A percentile compares a stretch with the other conserved stretches of the same genome.
These are phyloP conservation scores for Trichosurus vulpecula DNA, from an alignment of 2,797 vertebrate species.

Conservation along the genomic window DNA sequence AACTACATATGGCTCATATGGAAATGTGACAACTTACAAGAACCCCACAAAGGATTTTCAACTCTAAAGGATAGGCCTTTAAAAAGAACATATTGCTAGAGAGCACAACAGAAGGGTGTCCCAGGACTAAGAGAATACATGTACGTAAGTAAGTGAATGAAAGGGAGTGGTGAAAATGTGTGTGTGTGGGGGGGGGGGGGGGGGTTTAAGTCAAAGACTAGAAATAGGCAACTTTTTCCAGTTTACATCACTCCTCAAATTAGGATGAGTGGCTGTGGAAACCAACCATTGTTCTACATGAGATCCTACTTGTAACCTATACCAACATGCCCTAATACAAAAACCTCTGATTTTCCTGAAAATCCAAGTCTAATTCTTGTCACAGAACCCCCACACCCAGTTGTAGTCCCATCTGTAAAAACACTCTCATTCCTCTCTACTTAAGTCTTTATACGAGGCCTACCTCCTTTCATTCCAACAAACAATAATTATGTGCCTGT, in stretches of 20 bases:
- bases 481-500: not conserved
- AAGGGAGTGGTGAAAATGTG: no score
- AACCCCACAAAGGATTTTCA: not conserved
- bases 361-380: not conserved
- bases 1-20: not conserved
- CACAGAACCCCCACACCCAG: no score
- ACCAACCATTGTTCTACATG: not conserved
- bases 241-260: not conserved
- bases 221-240: not conserved
- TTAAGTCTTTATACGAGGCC: not conserved
- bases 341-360: not conserved
- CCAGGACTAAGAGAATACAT: not conserved
- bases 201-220: not conserved
- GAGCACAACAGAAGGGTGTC: not conserved
- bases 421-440: not conserved
- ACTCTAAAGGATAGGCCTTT: not conserved
- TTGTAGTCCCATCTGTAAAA: not conserved
- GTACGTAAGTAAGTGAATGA: not conserved
- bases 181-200: no score
- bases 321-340: not conserved
- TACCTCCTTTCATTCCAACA: not conserved
- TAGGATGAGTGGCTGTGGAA: not conserved
- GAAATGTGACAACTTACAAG: not conserved
- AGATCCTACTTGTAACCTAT: not conserved
- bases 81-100: not conserved